A percentile compares a stretch with the other conserved stretches of the same genome.
Conservation (phyloP, 2,113 vertebrate genomes). For the Typhlomys cinereus region DNA sequence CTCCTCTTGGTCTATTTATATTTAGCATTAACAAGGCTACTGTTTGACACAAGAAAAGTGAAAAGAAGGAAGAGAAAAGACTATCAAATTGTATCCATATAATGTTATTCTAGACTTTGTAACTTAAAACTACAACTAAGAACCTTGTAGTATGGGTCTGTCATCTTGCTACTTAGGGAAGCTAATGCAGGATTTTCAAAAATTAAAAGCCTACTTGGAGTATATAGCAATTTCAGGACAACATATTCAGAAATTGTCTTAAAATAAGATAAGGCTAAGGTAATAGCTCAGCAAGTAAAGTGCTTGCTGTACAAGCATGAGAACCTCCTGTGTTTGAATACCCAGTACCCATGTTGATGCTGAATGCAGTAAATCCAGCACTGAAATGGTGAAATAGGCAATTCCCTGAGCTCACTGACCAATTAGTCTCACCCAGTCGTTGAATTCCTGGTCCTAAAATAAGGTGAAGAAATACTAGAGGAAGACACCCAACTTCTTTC, state of each 20-base stretch:
- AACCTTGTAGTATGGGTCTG: background rate
- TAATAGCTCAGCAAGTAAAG: background rate
- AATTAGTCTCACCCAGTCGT: background rate
- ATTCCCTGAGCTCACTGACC: background rate
- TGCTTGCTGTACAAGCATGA: background rate
- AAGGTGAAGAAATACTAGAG: background rate
- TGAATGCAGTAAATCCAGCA: no score
- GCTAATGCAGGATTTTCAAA: background rate
- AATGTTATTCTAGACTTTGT: constrained; percentile 2
- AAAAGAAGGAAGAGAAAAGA: constrained; percentile 13
- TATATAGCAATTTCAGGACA: no score
- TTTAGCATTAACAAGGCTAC: background rate
- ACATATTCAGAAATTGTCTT: background rate
- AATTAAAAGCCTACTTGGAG: background rate
- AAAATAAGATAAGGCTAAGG: background rate
- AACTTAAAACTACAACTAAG: constrained; percentile 3
- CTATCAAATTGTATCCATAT: background rate
- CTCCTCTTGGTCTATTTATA: background rate
- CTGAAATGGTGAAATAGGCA: background rate
- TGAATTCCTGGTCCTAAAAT: background rate
- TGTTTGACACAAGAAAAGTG: background rate
- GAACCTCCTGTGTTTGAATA: no score
- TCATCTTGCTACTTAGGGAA: background rate
- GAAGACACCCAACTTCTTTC: background rate
- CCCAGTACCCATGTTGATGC: no score